Base-by-base conservation (phyloP, 2,797 vertebrate species). In the Heteromormyrus szaboi region DNA sequence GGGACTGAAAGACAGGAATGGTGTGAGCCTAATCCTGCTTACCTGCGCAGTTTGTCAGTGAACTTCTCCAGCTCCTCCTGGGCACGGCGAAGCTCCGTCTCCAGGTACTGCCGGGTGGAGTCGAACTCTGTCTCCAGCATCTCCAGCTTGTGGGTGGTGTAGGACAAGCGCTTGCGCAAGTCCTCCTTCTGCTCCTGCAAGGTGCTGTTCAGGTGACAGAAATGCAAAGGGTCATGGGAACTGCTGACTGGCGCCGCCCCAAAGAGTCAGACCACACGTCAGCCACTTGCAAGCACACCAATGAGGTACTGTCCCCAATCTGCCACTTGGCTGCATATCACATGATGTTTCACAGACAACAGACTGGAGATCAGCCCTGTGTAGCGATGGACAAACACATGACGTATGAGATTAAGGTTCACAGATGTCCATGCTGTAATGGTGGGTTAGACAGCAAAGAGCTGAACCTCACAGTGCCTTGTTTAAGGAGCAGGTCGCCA, bases 21-120 rank as follows among this genome's bases (percentile, higher is more conserved):
- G 41, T 4, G 41, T 11, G 37, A 72, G 33, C 68, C 68, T 37
- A 41, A 17, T 33, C 29, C 8, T 7, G 8, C 93, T 91, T 92
- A 99, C 98, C 97, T 97, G 96, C 96, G 97, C 91, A 99, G 95
- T 90, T 98, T 99, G 94, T 98, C 98, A 0, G 97, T 98, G 87
- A 99, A 98, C 92, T 98, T 98, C 95, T 99, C 97, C 92, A 99
- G 96, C 91, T 99, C 97, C 92, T 99, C 97, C 95, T 99, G 98
- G 85, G 98, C 97, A 9, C 97, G 96, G 48, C 97, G 95, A 92
- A 99, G 92, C 94, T 99, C 98, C 1, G 97, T 97, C 96, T 99
- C 98, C 90, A 99, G 97, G 94, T 97, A 99, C 93, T 97, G 97
- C 88, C 97, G 96, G 1, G 97, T 99, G 90, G 98, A 98, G 93